These are phyloP conservation scores for Chondrosia reniformis DNA, from an alignment of 37 sponge, comb jelly and placozoan species.

Conservation along the genomic window DNA sequence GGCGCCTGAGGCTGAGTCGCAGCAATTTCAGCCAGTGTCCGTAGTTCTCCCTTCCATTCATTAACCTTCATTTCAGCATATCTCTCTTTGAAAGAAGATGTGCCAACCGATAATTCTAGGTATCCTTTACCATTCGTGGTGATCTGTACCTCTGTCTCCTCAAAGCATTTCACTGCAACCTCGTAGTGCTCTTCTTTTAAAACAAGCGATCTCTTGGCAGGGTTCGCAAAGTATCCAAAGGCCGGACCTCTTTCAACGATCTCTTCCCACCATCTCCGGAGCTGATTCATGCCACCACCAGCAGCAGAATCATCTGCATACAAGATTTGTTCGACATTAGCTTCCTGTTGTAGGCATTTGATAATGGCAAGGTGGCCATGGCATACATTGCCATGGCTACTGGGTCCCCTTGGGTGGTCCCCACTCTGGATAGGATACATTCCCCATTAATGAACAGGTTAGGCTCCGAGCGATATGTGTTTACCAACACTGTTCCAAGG, in stretches of 20 bases:
- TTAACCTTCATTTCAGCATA: background rate
- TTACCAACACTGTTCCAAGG: background rate
- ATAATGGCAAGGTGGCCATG: background rate
- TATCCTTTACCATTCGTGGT: background rate
- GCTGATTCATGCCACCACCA: background rate
- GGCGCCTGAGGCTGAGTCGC: background rate
- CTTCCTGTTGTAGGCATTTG: background rate
- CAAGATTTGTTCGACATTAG: background rate
- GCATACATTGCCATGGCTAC: conserved; percentile 10
- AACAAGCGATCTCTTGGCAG: background rate
- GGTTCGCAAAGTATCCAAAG: background rate
- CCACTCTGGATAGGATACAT: background rate
- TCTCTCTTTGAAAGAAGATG: background rate
- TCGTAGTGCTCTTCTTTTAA: background rate
- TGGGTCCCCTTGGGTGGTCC: conserved; percentile 7
- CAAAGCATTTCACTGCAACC: background rate
- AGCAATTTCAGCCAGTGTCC: background rate
- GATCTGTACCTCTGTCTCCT: background rate
- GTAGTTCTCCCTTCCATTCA: background rate
- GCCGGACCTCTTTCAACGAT: background rate
- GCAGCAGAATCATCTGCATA: conserved; percentile 9
- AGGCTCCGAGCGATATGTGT: background rate
- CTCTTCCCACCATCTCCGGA: background rate
- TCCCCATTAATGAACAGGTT: background rate
- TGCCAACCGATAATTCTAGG: background rate